These are phyloP conservation scores for Cheilosia soror DNA, from an alignment of 2,888 invertebrate species.

Conservation along the genomic window DNA sequence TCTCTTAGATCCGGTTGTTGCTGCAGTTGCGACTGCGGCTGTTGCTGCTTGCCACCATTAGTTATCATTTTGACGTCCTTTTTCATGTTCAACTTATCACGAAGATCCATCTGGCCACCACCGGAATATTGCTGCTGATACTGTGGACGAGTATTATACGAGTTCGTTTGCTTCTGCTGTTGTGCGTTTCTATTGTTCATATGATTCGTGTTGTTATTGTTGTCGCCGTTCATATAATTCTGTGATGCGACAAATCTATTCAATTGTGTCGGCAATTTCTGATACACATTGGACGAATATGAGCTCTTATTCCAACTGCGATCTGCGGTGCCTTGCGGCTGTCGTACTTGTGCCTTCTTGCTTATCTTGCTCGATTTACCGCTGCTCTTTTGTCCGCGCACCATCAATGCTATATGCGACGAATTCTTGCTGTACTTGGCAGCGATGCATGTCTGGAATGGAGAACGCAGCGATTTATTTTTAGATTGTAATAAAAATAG, in stretches of 20 bases:
- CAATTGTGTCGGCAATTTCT: constrained; percentile 65
- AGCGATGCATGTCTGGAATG: constrained; percentile 78
- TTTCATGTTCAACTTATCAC: constrained; percentile 55
- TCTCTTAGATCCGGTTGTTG: constrained; percentile 59
- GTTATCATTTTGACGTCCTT: constrained; percentile 63
- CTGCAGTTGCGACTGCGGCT: too few species aligned
- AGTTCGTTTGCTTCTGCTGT: constrained; percentile 48
- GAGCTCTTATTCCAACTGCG: constrained; percentile 78
- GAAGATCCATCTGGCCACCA: constrained; percentile 46
- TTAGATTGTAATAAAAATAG: constrained; percentile 57
- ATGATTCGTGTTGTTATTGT: constrained; percentile 74
- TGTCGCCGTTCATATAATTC: constrained; percentile 71
- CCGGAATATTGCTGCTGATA: constrained; percentile 15
- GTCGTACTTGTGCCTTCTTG: constrained; percentile 73
- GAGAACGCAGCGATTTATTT: constrained; percentile 69
- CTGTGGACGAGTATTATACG: constrained; percentile 28
- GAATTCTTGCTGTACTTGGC: constrained; percentile 80
- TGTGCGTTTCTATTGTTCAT: constrained; percentile 68
- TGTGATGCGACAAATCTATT: constrained; percentile 68
- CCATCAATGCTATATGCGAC: constrained; percentile 81
- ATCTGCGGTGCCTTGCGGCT: constrained; percentile 74
- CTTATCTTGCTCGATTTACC: constrained; percentile 73
- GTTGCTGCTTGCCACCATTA: constrained; percentile 55
- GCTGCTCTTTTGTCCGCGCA: constrained; percentile 77
- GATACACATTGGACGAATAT: constrained; percentile 77